Percentiles rank a stretch among this genome's conserved stretches.
These are phyloP conservation scores for Piezodorus guildinii DNA, from an alignment of 1,140 invertebrate genomes.

Conservation along the genomic window DNA sequence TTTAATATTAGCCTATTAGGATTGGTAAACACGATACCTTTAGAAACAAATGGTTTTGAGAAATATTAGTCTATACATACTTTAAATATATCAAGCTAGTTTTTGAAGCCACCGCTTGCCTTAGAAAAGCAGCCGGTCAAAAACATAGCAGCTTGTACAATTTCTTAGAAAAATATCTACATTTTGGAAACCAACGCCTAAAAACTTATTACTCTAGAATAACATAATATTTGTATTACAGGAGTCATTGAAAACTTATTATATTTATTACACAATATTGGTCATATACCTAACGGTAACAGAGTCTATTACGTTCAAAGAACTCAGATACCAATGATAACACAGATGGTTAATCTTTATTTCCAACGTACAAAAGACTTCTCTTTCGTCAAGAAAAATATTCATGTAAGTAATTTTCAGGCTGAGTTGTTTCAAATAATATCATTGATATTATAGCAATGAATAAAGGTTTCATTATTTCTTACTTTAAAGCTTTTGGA, in stretches of 20 bases:
- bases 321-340: conserved; percentile 72
- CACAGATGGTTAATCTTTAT: conserved; percentile 64
- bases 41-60: too few relatives aligned
- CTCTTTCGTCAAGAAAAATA: conserved; percentile 37
- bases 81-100: too few relatives aligned
- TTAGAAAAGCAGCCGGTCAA: too few relatives aligned
- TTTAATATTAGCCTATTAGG: too few relatives aligned
- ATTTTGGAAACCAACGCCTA: too few relatives aligned
- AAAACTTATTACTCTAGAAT: too few relatives aligned
- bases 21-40: too few relatives aligned
- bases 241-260: conserved; percentile 66
- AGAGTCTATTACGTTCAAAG: conserved; percentile 62
- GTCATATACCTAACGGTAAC: conserved; percentile 67
- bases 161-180: too few relatives aligned
- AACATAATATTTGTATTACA: background rate
- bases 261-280: conserved; percentile 48
- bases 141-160: too few relatives aligned
- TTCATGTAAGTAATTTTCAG: background rate
- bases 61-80: too few relatives aligned
- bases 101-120: too few relatives aligned
- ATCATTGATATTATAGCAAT: background rate
- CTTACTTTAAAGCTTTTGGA: conserved; percentile 45
- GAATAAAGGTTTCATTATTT: conserved; percentile 33
- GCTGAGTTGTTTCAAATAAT: background rate
- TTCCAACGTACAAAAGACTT: conserved; percentile 50